A percentile compares a stretch with the other conserved stretches of the same genome.
Evolutionary conservation across 2,113 vertebrate species (phyloP).

Genomic region (Castor canadensis): DNA sequence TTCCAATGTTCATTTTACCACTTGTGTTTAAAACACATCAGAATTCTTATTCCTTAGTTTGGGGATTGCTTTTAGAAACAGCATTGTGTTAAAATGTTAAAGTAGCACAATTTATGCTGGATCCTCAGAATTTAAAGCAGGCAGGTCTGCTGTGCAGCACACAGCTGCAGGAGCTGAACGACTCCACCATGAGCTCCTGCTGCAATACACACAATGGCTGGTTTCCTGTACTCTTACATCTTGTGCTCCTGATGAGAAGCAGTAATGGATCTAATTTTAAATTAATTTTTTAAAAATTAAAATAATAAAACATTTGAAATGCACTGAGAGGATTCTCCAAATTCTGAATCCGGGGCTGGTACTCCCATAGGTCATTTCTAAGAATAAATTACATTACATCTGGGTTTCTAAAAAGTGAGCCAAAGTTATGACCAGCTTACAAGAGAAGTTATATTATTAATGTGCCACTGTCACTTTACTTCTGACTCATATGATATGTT

Average conservation of each 20-base stretch:
- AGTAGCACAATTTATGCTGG: background rate
- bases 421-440: background rate
- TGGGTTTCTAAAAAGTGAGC: background rate
- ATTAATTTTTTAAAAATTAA: background rate
- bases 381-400: background rate
- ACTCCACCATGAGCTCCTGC: background rate
- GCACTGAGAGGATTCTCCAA: background rate
- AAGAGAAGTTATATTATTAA: constrained; percentile 13
- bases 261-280: background rate
- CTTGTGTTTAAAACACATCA: background rate
- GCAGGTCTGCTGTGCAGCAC: background rate
- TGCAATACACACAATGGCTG: background rate
- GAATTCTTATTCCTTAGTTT: background rate
- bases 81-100: background rate
- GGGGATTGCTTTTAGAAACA: background rate
- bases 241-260: background rate
- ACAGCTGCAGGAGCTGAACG: background rate
- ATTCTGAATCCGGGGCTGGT: background rate
- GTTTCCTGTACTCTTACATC: background rate
- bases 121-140: background rate
- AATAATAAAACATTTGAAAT: background rate
- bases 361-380: background rate
- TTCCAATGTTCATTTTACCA: constrained; percentile 31
- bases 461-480: background rate
- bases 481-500: background rate